Base-by-base conservation (phyloP, 2,797 vertebrate species). In the Tiaroga cobitis region DNA sequence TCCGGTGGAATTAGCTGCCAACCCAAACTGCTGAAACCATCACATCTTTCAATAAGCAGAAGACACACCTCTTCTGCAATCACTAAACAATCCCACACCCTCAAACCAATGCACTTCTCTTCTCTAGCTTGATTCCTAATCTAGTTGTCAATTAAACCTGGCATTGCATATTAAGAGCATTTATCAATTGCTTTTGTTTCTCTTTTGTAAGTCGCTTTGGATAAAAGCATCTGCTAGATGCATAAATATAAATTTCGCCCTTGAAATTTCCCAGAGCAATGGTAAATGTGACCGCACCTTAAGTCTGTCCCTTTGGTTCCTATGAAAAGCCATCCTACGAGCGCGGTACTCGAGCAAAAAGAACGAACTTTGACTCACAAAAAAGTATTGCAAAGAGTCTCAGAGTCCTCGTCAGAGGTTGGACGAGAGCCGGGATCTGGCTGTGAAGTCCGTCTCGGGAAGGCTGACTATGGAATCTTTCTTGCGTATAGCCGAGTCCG, bases 391-490 rank as follows among this genome's bases (percentile, higher is more conserved):
- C 18, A 26, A 69, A 51, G 24, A 16, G 73, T 49, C 19, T 82
- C 59, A 65, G 67, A 80, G 82, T 80, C 87, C 61, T 93, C 95
- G 97, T 99, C 98, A 99, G 97, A 99, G 98, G 94, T 99, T 99
- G 95, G 98, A 98, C 88, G 98, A 97, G 87, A 99, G 96, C 94
- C 97, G 95, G 88, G 97, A 97, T 96, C 97, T 97, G 92, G 96
- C 94, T 26, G 84, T 80, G 43, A 96, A 95, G 96, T 99, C 97
- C 92, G 95, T 96, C 89, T 97, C 97, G 43, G 97, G 96, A 88
- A 96, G 95, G 92, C 97, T 96, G 88, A 96, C 94, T 86, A 95
- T 94, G 76, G 96, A 97, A 95, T 96, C 96, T 93, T 97, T 97
- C 93, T 95, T 95, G 90, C 95, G 91, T 54, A 92, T 91, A 81